Percentiles rank a stretch among this genome's conserved stretches.
phyloP scores from a whole-genome alignment of 2,888 invertebrate species.

The Campopleginae sp. region DNA sequence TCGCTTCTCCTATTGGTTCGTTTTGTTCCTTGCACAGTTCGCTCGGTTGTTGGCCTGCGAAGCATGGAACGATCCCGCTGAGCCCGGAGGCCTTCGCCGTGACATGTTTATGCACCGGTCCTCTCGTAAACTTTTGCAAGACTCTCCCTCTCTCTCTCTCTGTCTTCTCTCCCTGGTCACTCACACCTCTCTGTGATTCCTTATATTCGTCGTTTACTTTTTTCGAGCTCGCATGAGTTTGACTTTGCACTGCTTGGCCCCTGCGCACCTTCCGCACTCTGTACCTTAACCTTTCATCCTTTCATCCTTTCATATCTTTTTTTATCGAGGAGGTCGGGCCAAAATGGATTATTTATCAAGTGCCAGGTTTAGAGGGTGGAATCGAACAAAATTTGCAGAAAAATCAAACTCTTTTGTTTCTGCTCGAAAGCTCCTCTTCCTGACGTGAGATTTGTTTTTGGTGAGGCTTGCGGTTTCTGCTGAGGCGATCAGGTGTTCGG shows the following conservation, averaged over 20 bases:
- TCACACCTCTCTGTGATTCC: slow-evolving; percentile 36
- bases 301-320: background rate
- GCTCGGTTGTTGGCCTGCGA: slow-evolving; percentile 65
- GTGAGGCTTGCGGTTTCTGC: background rate
- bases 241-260: slow-evolving; percentile 44
- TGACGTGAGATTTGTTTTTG: background rate
- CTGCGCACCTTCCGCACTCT: slow-evolving; percentile 38
- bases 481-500: no score
- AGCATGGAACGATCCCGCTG: slow-evolving; percentile 64
- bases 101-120: slow-evolving; percentile 78
- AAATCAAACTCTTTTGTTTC: background rate
- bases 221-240: slow-evolving; percentile 20
- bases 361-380: background rate
- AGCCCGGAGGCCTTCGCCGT: slow-evolving; percentile 72
- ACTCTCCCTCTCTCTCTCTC: slow-evolving; percentile 64
- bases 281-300: slow-evolving; percentile 29
- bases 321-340: background rate
- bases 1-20: slow-evolving; percentile 16
- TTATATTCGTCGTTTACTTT: slow-evolving; percentile 11
- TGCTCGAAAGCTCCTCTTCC: background rate
- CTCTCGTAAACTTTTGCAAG: slow-evolving; percentile 76
- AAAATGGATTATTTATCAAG: background rate
- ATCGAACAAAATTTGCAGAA: background rate
- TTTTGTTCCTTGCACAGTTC: slow-evolving; percentile 52
- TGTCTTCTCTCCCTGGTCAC: slow-evolving; percentile 56